phyloP scores from a whole-genome alignment of 2,797 vertebrate genomes.

The Lagothrix lagotricha region DNA sequence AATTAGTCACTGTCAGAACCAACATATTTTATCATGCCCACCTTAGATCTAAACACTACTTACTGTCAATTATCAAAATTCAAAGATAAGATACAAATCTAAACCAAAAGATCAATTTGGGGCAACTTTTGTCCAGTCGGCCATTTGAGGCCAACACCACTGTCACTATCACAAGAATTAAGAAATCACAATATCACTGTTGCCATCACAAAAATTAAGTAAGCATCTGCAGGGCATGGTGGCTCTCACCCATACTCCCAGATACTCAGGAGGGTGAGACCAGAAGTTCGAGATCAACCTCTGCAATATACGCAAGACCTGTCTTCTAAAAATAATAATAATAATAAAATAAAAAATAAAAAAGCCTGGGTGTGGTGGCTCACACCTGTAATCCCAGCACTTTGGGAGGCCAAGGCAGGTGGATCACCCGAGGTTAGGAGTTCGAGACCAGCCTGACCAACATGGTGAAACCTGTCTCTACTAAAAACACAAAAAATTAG shows the following conservation, averaged over 20 bases:
- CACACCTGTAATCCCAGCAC: not conserved
- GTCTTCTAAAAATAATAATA: no score
- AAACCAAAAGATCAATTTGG: conserved; percentile 72
- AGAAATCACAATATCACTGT: not conserved
- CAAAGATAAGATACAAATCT: conserved; percentile 44
- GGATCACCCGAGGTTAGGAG: not conserved
- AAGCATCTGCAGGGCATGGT: not conserved
- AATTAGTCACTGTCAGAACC: conserved; percentile 72
- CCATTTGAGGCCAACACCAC: not conserved
- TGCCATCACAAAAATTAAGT: not conserved
- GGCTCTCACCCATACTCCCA: not conserved
- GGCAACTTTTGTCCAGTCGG: conserved; percentile 47
- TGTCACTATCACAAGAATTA: not conserved
- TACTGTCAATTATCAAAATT: conserved; percentile 50
- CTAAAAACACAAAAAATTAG: not conserved
- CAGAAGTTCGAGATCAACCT: not conserved
- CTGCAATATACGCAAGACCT: not conserved
- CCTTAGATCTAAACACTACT: conserved; percentile 57
- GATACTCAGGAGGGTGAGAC: not conserved
- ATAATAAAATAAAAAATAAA: no score
- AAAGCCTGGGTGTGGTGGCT: not conserved
- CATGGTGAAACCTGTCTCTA: not conserved
- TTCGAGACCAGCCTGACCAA: not conserved
- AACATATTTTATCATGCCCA: conserved; percentile 73
- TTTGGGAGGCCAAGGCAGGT: not conserved